phyloP scores from a whole-genome alignment of 2,888 invertebrate genomes.

The Drosophila mimetica region DNA sequence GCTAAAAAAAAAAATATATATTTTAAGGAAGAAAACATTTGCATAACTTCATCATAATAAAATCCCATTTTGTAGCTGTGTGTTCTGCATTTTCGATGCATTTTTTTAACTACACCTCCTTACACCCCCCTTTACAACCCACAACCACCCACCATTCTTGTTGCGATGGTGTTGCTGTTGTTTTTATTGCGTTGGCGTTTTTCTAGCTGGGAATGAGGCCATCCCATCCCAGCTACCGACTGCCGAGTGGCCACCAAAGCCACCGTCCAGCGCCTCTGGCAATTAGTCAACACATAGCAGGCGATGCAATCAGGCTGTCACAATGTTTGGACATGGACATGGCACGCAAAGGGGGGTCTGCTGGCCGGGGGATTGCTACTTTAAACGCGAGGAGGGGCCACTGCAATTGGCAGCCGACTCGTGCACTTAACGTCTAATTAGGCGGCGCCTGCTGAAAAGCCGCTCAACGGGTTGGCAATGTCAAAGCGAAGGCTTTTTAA shows the following conservation, averaged over 20 bases:
- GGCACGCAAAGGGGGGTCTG: slow-evolving; percentile 10
- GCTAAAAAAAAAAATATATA: too few species aligned
- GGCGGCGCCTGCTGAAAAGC: slow-evolving; percentile 64
- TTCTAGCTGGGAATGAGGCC: slow-evolving; percentile 33
- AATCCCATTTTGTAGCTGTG: slow-evolving; percentile 2
- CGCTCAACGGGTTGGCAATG: slow-evolving; percentile 46
- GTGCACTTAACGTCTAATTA: slow-evolving; percentile 74
- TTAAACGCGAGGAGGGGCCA: slow-evolving; percentile 10
- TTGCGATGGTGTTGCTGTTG: neutral
- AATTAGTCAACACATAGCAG: slow-evolving; percentile 44
- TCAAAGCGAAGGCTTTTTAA: slow-evolving; percentile 63
- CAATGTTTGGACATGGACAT: slow-evolving; percentile 62
- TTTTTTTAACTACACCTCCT: slow-evolving; percentile 14
- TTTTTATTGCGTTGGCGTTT: slow-evolving; percentile 10
- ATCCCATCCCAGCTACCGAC: slow-evolving; percentile 8
- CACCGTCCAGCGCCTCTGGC: slow-evolving; percentile 22
- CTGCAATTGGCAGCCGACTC: slow-evolving; percentile 54
- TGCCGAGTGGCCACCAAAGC: neutral
- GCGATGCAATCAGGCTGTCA: slow-evolving; percentile 71
- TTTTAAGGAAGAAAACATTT: neutral
- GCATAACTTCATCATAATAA: too few species aligned
- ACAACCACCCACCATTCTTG: slow-evolving; percentile 24
- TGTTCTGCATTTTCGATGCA: slow-evolving; percentile 10
- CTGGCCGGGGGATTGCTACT: too few species aligned
- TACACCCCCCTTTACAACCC: neutral